A percentile compares a stretch with the other conserved stretches of the same genome.
phyloP scores from a whole-genome alignment of 1,140 invertebrate species.

The Eriocheir sinensis region DNA sequence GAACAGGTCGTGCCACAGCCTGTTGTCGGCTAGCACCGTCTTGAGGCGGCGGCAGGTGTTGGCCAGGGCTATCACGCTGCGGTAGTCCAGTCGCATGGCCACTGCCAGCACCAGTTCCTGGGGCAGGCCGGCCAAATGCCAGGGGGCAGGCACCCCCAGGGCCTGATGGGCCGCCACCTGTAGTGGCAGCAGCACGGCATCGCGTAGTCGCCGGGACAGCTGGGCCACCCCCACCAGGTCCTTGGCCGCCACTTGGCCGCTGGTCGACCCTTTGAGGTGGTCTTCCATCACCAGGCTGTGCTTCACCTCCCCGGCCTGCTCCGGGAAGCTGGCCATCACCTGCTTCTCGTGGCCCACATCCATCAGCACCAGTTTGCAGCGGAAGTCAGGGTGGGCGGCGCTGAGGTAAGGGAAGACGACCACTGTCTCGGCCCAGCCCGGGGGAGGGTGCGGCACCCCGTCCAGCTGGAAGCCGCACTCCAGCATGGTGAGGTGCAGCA shows the following conservation, averaged over 20 bases:
- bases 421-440: constrained; percentile 72
- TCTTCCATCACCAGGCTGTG: constrained; percentile 67
- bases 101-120: constrained; percentile 71
- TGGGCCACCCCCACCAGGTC: constrained; percentile 58
- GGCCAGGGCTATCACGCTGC: constrained; percentile 56
- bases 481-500: constrained; percentile 76
- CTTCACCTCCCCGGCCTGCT: constrained; percentile 76
- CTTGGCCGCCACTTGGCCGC: not conserved
- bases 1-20: constrained; percentile 74
- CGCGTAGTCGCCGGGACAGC: constrained; percentile 67
- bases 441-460: constrained; percentile 37
- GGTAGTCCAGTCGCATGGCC: constrained; percentile 49
- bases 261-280: constrained; percentile 30
- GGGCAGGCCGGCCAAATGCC: constrained; percentile 76
- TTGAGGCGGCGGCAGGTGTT: constrained; percentile 67
- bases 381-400: constrained; percentile 55
- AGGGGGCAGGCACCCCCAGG: constrained; percentile 75
- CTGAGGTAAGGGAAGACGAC: constrained; percentile 71
- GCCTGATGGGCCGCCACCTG: constrained; percentile 76
- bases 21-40: constrained; percentile 65
- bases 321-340: constrained; percentile 74
- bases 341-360: constrained; percentile 76
- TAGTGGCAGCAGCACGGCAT: constrained; percentile 71
- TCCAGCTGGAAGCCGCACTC: constrained; percentile 73
- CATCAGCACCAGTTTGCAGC: constrained; percentile 74